Evolutionary conservation across 2,113 vertebrate species (phyloP).

Genomic region (Tamias sibiricus): DNA sequence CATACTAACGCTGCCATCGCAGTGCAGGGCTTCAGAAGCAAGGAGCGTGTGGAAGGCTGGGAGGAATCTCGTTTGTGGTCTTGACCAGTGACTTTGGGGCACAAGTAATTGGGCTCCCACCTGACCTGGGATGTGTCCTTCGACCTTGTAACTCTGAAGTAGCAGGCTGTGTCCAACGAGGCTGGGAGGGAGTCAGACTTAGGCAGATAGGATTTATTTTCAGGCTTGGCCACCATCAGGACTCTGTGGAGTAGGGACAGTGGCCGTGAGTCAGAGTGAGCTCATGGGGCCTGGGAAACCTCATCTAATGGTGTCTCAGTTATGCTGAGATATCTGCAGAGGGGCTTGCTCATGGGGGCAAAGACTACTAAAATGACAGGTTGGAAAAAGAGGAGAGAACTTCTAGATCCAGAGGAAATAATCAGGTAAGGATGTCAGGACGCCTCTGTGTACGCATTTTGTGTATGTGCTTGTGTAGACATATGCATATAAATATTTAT

Average conservation of each 20-base stretch:
- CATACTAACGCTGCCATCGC: neutral
- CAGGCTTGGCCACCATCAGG: neutral
- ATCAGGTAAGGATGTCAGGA: neutral
- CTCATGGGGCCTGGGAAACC: neutral
- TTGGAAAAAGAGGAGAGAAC: neutral
- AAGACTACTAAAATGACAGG: neutral
- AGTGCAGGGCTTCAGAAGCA: neutral
- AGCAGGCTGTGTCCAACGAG: neutral
- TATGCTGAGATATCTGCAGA: neutral
- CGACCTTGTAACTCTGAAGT: neutral
- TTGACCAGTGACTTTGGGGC: neutral
- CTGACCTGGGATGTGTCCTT: neutral
- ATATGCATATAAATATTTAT: neutral
- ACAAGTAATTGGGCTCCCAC: neutral
- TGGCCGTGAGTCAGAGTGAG: neutral
- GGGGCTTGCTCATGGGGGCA: neutral
- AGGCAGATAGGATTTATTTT: neutral
- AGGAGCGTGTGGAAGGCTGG: slow-evolving; percentile 5
- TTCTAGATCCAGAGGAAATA: neutral
- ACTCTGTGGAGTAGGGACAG: neutral
- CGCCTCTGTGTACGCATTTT: neutral
- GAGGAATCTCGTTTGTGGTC: slow-evolving; percentile 23
- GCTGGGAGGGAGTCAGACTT: neutral
- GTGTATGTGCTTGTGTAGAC: neutral
- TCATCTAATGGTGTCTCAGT: neutral